Evolutionary conservation across 2,888 invertebrate species (phyloP), one percentile per base, ranked within the genome.

Genomic region (Bimastos eiseni): DNA sequence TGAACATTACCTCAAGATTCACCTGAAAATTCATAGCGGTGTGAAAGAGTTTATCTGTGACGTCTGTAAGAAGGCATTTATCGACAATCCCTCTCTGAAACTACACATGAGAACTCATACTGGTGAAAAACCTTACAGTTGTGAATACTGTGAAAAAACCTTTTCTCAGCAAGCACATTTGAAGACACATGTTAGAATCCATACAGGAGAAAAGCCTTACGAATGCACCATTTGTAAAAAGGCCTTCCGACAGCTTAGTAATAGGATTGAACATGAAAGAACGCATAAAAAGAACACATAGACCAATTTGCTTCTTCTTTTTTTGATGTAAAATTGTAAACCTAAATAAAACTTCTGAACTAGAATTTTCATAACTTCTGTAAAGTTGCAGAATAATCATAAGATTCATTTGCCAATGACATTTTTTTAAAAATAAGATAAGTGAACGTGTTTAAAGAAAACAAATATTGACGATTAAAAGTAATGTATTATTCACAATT

Each of bases 31-130:
- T 38, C 91, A 91, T 38, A 89, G 89, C 6, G 91, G 90, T n/a
- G 88, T 83, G n/a, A 90, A 90, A 33, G 91, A 91, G 34, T 90
- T 88, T 49, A 34, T 36, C 30, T 91, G 91, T 37, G 91, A 90
- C 89, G 44, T 88, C 33, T 91, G 91, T 83, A 70, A 83, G 88
- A 91, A 91, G 49, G 44, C 90, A 19, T 91, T 91, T 38, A 91
- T 91, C 36, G 91, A 91, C 89, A 89, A 89, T 90, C 91, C 89
- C 49, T 90, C 91, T 24, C 91, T 91, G 0, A 89, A 90, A 41
- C 90, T 91, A 11, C 91, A 91, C 91, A 88, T 90, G 83, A 83
- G 91, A 36, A 91, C 91, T 4, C 91, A 91, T 89, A 90, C 91
- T 13, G 91, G 91, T 21, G 91, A 91, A 41, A 91, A 90, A 55